Evolutionary conservation across 2,888 invertebrate genomes (phyloP), one percentile per base, ranked within the genome.

Genomic region (Bombylius discolor): DNA sequence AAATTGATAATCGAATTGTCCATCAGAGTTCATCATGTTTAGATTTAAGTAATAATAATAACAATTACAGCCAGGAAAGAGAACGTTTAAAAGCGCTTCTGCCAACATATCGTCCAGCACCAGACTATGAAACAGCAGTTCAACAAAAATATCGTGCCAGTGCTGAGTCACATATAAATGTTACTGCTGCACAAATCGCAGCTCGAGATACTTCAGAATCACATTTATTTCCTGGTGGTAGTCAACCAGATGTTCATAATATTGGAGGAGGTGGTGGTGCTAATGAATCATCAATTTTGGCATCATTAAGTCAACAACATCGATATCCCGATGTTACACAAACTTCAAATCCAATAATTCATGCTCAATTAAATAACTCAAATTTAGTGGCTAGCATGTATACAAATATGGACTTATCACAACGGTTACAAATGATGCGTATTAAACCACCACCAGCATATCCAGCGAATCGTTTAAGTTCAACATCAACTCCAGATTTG

Each of bases 41-140:
- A 44, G 75, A 74, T 58, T 53, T 74, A 52, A 73, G 73, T 60
- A 70, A 73, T 59, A 74, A 72, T 56, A 71, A 70, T 55, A 60
- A 59, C 14, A 65, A 66, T 31, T 66, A 66, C 56, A 64, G 65
- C 5, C 65, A 68, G 49, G 73, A 74, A 55, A 66, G 71, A 3
- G 73, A 82, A 60, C 78, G 78, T 65, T 74, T 77, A 63, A 83
- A 89, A 65, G 85, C 87, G 14, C 78, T 90, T 61, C 71, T 90
- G n/a, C 90, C 91, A 0, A 84, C 85, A 0, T 91, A 91, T 70
- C 81, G 95, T 4, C 89, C 89, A 1, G 92, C 94, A 3, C 96
- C 97, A 0, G 95, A 95, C 75, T 97, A 97, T 72, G 94, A 95
- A 69, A 91, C 92, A 0, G 94, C 95, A 13, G 80, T 96, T 59